Base-by-base conservation (phyloP, 1,140 invertebrate species). In the Nebria ingens region DNA sequence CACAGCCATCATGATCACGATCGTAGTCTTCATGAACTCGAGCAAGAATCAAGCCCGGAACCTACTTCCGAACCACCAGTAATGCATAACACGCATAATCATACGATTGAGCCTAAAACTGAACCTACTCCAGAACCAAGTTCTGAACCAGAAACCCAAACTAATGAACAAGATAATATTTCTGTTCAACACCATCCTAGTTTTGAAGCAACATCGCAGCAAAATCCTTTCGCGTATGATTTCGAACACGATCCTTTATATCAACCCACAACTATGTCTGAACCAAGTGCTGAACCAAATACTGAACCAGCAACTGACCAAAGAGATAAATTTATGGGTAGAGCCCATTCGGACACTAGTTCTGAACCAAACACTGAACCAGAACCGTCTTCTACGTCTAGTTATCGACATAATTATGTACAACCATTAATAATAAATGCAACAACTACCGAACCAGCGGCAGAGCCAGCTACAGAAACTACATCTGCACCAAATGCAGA, bases 391-490 rank as follows among this genome's bases (percentile, higher is more conserved):
- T 53, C 60, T 38, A 66, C 68, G 60, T 62, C 69, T 49, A 61
- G 63, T n/a, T 61, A 59, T 64, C 3, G 62, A 70, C 34, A 56
- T 53, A 56, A 34, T 57, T 53, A 64, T 56, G 59, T n/a, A n/a
- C n/a, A n/a, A n/a, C n/a, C n/a, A n/a, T n/a, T n/a, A n/a, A n/a
- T n/a, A n/a, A n/a, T n/a, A n/a, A n/a, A n/a, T 59, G 66, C 56
- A 57, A 57, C 56, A 56, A 67, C 54, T 58, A 61, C 56, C 52
- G 67, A 71, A 60, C 64, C 61, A 2, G 45, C 59, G 38, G 54
- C 60, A 21, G 66, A 71, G 55, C 64, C 64, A 53, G 68, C 61
- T 52, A 56, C 64, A 19, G 65, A 69, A 55, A 65, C 64, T 0
- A n/a, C 55, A 2, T 20, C 52, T 57, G 53, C 64, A 38, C 21